Conservation (phyloP, 2,797 vertebrate genomes). For the Caiman crocodilus region DNA sequence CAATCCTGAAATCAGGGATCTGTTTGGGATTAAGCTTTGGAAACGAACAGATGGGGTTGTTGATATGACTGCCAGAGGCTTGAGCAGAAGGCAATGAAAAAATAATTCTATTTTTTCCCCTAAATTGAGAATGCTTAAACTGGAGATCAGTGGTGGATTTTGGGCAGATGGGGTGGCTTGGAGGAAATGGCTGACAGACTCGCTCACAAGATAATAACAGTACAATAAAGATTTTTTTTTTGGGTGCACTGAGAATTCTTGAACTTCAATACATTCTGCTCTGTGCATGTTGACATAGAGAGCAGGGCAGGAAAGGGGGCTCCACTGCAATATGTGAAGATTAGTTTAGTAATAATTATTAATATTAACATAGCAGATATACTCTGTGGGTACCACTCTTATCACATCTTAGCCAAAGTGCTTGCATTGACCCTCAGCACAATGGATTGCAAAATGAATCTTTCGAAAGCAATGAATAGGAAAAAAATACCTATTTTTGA, state of each 20-base stretch:
- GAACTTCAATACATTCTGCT: slow-evolving; percentile 7
- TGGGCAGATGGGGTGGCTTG: slow-evolving; percentile 72
- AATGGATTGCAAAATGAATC: not conserved
- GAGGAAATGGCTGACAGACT: slow-evolving; percentile 67
- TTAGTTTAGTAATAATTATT: not conserved
- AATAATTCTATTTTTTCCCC: slow-evolving; percentile 72
- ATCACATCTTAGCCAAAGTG: not conserved
- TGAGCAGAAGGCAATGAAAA: slow-evolving; percentile 76
- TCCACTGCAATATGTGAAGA: not conserved
- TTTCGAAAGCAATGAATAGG: not conserved
- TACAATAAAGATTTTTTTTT: slow-evolving; percentile 30
- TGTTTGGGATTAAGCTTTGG: slow-evolving; percentile 72
- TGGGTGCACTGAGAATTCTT: slow-evolving; percentile 9
- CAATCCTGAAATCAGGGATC: slow-evolving; percentile 68
- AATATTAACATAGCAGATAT: not conserved
- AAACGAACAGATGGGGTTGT: slow-evolving; percentile 78
- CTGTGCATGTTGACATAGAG: not conserved
- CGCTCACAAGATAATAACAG: slow-evolving; percentile 54
- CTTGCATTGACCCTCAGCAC: not conserved
- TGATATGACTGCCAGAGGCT: slow-evolving; percentile 74
- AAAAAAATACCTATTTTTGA: not conserved
- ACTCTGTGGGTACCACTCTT: not conserved
- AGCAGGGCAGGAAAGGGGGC: not conserved
- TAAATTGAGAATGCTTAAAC: slow-evolving; percentile 72
- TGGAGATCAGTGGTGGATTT: slow-evolving; percentile 72